phyloP scores from a whole-genome alignment of 2,797 vertebrate genomes.

The Chelmon rostratus region DNA sequence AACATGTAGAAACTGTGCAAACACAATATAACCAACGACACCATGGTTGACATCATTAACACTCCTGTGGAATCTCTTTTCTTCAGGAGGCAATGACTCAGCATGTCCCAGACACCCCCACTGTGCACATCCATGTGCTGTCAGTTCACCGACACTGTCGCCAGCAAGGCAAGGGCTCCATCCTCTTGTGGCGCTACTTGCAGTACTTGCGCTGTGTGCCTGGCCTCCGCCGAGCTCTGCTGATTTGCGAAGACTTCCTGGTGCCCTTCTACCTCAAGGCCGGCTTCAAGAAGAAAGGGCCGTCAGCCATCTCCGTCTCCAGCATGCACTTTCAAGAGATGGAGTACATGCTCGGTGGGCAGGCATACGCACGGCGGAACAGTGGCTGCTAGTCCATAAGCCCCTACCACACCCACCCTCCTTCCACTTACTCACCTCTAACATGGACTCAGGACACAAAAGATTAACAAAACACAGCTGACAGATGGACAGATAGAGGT shows the following conservation, averaged over 20 bases:
- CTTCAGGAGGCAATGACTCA: conserved; percentile 85
- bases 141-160: conserved; percentile 88
- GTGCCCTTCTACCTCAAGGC: conserved; percentile 87
- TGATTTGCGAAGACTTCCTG: conserved; percentile 87
- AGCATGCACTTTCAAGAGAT: conserved; percentile 85
- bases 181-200: conserved; percentile 89
- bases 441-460: conserved; percentile 59
- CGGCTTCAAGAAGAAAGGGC: conserved; percentile 85
- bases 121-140: conserved; percentile 88
- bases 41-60: neutral
- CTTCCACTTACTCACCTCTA: conserved; percentile 32
- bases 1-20: neutral
- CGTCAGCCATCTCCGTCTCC: conserved; percentile 82
- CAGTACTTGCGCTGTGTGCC: conserved; percentile 86
- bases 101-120: conserved; percentile 77
- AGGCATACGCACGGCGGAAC: conserved; percentile 83
- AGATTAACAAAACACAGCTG: conserved; percentile 32
- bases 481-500: conserved; percentile 38
- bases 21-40: neutral
- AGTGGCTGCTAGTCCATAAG: conserved; percentile 80
- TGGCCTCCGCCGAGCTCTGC: conserved; percentile 80
- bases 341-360: conserved; percentile 82
- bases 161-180: conserved; percentile 88
- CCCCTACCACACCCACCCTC: neutral
- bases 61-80: neutral